A percentile compares a stretch with the other conserved stretches of the same genome.
phyloP scores from a whole-genome alignment of 2,113 vertebrate genomes.

The Picathartes gymnocephalus region DNA sequence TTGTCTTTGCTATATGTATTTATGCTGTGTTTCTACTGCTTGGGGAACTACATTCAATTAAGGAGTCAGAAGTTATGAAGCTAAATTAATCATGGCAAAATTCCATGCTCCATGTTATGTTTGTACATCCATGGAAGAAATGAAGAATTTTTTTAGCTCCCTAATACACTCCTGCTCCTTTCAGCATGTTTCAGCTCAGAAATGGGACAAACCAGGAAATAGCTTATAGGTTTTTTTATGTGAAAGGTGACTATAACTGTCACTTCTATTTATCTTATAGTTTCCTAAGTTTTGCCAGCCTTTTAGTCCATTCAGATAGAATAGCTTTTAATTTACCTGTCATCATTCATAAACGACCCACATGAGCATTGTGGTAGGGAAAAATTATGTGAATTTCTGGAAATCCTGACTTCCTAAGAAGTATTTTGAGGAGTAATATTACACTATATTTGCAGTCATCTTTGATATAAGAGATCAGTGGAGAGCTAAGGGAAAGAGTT shows the following conservation, averaged over 20 bases:
- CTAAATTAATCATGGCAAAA: neutral
- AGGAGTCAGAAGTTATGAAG: constrained; percentile 1
- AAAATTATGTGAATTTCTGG: constrained; percentile 53
- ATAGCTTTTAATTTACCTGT: constrained; percentile 55
- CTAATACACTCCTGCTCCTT: constrained; percentile 42
- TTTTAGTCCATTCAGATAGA: constrained; percentile 70
- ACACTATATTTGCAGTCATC: neutral
- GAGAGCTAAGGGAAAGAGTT: neutral
- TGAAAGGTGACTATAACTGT: constrained; percentile 79
- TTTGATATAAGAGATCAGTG: neutral
- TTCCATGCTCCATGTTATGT: neutral
- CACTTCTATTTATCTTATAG: constrained; percentile 77
- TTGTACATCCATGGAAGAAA: neutral
- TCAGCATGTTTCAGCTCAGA: constrained; percentile 75
- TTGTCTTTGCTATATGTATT: neutral
- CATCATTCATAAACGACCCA: constrained; percentile 30
- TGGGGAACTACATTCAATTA: constrained; percentile 3
- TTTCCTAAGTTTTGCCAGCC: constrained; percentile 68
- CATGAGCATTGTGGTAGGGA: neutral
- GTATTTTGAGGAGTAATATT: constrained; percentile 28
- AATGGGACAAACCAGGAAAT: constrained; percentile 85
- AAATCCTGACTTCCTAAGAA: constrained; percentile 30
- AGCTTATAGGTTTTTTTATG: constrained; percentile 71
- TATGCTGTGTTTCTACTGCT: constrained; percentile 18
- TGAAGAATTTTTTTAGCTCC: neutral